phyloP scores from a whole-genome alignment of 2,113 vertebrate species.

The Rhineura floridana region DNA sequence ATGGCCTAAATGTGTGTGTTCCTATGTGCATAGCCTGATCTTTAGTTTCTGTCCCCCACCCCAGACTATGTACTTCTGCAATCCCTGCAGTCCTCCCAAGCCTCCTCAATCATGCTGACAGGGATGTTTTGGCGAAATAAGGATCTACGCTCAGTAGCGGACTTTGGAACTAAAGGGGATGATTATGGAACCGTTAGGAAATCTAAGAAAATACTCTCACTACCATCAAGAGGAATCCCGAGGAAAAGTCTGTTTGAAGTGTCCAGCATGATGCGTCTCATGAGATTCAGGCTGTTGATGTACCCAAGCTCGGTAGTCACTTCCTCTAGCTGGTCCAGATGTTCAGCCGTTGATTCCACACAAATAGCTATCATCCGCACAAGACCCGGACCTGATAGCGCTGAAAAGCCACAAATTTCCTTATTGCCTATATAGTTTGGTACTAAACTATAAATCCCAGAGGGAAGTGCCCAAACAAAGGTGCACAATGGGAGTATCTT shows the following conservation, averaged over 20 bases:
- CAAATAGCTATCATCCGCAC: slow-evolving; percentile 83
- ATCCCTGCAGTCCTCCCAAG: background rate
- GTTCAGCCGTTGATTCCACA: slow-evolving; percentile 78
- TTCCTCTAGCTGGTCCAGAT: slow-evolving; percentile 78
- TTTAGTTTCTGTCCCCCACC: too few species aligned
- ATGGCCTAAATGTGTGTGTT: background rate
- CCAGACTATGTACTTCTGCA: background rate
- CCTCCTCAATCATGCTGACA: background rate
- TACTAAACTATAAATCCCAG: too few species aligned
- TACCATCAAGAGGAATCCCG: slow-evolving; percentile 87
- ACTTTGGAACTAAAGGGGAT: background rate
- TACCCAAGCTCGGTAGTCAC: slow-evolving; percentile 67
- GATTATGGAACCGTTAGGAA: background rate
- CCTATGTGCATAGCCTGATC: too few species aligned
- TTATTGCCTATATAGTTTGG: too few species aligned
- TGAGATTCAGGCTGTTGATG: slow-evolving; percentile 82
- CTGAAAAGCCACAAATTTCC: slow-evolving; percentile 69
- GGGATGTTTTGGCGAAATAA: background rate
- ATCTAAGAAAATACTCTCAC: background rate
- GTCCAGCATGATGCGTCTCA: slow-evolving; percentile 89
- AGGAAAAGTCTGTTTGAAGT: slow-evolving; percentile 91
- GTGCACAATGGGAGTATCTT: too few species aligned
- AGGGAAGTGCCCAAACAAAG: too few species aligned
- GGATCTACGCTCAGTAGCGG: background rate
- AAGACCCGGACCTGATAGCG: slow-evolving; percentile 87